A percentile compares a stretch with the other conserved stretches of the same genome.
These are phyloP conservation scores for Psococerastis gibbosa DNA, from an alignment of 2,888 invertebrate species.

Conservation along the genomic window DNA sequence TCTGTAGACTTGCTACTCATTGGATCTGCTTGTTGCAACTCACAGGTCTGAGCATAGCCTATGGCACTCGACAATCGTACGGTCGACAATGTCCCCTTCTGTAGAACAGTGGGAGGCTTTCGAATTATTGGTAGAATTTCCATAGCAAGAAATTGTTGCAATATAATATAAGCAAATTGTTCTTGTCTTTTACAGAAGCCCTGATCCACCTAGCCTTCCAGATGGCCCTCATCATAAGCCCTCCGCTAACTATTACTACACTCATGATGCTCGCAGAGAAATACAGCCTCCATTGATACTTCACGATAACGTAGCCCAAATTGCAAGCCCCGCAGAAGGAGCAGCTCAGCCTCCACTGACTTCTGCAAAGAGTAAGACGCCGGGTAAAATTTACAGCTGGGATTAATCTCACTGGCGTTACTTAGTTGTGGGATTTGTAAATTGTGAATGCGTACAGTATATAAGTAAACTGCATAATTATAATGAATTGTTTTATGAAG, in stretches of 20 bases:
- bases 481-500: too few relatives aligned
- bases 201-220: slow-evolving; percentile 62
- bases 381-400: slow-evolving; percentile 37
- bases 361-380: slow-evolving; percentile 31
- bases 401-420: slow-evolving; percentile 26
- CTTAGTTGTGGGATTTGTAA: slow-evolving; percentile 6
- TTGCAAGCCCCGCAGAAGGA: slow-evolving; percentile 13
- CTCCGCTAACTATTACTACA: slow-evolving; percentile 65
- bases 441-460: not conserved
- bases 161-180: too few relatives aligned
- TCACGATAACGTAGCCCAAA: slow-evolving; percentile 19
- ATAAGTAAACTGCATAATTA: too few relatives aligned
- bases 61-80: too few relatives aligned
- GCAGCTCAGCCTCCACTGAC: slow-evolving; percentile 22
- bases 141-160: too few relatives aligned
- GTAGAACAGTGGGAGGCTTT: too few relatives aligned
- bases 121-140: too few relatives aligned
- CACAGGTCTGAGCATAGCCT: too few relatives aligned
- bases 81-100: too few relatives aligned
- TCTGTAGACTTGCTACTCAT: too few relatives aligned
- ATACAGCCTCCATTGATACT: slow-evolving; percentile 46
- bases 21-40: too few relatives aligned
- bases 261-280: slow-evolving; percentile 64
- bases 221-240: slow-evolving; percentile 64
- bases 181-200: slow-evolving; percentile 51